Evolutionary conservation across 2,888 invertebrate species (phyloP).

Genomic region (Cheilosia soror): DNA sequence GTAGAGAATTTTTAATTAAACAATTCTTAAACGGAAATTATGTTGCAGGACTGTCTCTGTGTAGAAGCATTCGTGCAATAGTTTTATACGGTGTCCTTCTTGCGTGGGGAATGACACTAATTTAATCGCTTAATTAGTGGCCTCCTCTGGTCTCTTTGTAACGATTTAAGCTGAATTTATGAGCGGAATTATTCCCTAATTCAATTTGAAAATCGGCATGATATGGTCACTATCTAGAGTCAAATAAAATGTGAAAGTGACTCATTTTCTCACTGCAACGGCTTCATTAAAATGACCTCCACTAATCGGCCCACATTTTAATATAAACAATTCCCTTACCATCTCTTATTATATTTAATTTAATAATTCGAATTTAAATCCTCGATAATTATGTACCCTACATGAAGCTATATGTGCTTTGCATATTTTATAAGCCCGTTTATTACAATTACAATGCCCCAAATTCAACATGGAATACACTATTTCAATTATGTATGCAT

Average conservation of each 20-base stretch:
- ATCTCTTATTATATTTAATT: no score
- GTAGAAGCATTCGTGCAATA: conserved; percentile 6
- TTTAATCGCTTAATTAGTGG: conserved; percentile 71
- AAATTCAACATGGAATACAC: no score
- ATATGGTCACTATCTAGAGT: no score
- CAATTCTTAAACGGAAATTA: conserved; percentile 74
- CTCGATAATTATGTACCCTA: background rate
- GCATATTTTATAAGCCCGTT: background rate
- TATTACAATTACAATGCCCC: no score
- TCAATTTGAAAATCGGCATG: background rate
- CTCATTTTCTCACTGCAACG: no score
- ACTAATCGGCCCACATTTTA: no score
- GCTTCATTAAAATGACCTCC: no score
- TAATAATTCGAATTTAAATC: no score
- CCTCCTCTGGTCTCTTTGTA: conserved; percentile 24
- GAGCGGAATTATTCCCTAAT: conserved; percentile 5
- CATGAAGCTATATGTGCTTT: background rate
- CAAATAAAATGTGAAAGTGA: no score
- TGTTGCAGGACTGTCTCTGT: conserved; percentile 47
- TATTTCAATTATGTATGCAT: no score
- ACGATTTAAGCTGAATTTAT: conserved; percentile 1
- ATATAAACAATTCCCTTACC: no score
- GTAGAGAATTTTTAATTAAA: conserved; percentile 74
- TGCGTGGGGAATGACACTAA: conserved; percentile 51
- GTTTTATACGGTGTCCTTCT: conserved; percentile 42